phyloP scores from a whole-genome alignment of 2,888 invertebrate genomes.

The Hedya salicella region DNA sequence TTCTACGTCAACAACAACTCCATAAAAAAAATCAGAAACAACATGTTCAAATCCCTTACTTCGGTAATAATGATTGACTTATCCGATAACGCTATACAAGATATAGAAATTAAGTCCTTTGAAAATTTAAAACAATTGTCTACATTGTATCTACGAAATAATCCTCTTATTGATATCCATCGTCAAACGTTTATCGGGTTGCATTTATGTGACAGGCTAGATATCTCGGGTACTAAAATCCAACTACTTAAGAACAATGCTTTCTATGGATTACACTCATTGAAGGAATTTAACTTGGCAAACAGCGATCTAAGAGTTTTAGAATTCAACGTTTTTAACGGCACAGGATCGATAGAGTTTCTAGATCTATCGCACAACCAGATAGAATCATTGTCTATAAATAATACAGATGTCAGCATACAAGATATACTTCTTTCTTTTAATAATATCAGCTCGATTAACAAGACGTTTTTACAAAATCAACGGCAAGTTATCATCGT shows the following conservation, averaged over 20 bases:
- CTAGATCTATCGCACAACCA: conserved; percentile 31
- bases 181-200: conserved; percentile 28
- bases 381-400: conserved; percentile 17
- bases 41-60: conserved; percentile 2
- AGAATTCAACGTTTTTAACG: conserved; percentile 27
- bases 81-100: conserved; percentile 20
- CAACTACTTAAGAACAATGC: conserved; percentile 21
- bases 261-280: conserved; percentile 25
- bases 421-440: conserved; percentile 13
- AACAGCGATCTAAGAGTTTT: conserved; percentile 17
- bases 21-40: conserved; percentile 9
- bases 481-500: not conserved
- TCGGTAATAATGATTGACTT: conserved; percentile 23
- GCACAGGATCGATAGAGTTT: conserved; percentile 6
- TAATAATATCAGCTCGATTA: conserved; percentile 24
- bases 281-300: conserved; percentile 17
- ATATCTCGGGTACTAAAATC: conserved; percentile 25
- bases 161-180: conserved; percentile 18
- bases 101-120: conserved; percentile 23
- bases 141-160: conserved; percentile 17
- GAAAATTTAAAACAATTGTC: conserved; percentile 8
- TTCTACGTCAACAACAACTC: conserved; percentile 26
- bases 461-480: conserved; percentile 12
- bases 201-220: conserved; percentile 15
- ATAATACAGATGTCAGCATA: conserved; percentile 6